These are phyloP conservation scores for Coptotermes formosanus DNA, from an alignment of 1,140 invertebrate genomes.

Conservation along the genomic window DNA sequence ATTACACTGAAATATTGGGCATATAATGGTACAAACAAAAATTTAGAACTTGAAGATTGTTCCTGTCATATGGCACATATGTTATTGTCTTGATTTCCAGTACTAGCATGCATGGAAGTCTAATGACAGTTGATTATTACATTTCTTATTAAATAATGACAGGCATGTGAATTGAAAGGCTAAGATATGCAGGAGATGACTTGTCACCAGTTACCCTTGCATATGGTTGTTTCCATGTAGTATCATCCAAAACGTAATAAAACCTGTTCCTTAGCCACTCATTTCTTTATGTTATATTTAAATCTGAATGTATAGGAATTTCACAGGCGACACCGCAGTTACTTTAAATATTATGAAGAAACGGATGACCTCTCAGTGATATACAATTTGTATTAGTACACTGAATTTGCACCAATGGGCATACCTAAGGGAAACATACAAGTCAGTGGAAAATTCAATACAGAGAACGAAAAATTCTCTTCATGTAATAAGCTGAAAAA, in stretches of 20 bases:
- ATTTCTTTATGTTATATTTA: background rate
- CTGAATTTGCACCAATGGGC: background rate
- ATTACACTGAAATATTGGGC: background rate
- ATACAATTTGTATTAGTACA: background rate
- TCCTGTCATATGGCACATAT: constrained; percentile 5
- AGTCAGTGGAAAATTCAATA: background rate
- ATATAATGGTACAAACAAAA: background rate
- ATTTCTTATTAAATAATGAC: background rate
- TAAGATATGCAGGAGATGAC: constrained; percentile 1
- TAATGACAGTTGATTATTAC: background rate
- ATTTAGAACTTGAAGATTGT: constrained; percentile 17
- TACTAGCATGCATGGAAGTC: background rate
- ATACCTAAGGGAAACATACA: background rate
- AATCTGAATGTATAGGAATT: background rate
- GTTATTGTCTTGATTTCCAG: background rate
- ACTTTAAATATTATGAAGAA: background rate
- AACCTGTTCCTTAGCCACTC: background rate
- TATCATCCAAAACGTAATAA: background rate
- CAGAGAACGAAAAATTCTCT: background rate
- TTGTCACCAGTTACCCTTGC: background rate
- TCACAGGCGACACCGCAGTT: background rate
- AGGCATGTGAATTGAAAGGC: background rate
- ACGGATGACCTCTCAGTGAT: background rate
- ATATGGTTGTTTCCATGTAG: background rate
- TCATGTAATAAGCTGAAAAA: background rate